phyloP scores from a whole-genome alignment of 2,113 vertebrate species.

The Miniopterus natalensis region DNA sequence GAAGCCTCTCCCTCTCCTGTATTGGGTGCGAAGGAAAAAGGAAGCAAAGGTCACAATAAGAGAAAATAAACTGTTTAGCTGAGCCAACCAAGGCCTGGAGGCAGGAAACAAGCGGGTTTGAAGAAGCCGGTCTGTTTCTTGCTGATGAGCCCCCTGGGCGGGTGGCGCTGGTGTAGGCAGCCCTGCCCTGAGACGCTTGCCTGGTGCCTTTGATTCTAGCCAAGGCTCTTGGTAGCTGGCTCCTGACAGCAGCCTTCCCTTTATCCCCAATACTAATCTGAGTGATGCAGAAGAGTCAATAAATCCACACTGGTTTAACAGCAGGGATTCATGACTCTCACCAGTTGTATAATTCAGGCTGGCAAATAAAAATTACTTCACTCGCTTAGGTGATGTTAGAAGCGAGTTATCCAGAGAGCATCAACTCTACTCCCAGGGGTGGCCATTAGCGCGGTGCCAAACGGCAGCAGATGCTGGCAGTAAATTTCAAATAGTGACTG shows the following conservation, averaged over 20 bases:
- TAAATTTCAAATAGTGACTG: constrained; percentile 1
- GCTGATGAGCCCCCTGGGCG: not conserved
- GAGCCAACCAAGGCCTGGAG: not conserved
- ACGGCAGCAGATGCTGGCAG: not conserved
- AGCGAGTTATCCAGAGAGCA: constrained; percentile 47
- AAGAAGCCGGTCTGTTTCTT: not conserved
- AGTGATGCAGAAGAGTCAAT: not conserved
- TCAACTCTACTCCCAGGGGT: not conserved
- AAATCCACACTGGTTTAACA: not conserved
- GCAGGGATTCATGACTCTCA: not conserved
- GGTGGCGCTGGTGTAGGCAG: not conserved
- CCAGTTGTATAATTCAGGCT: not conserved
- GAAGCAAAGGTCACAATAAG: not conserved
- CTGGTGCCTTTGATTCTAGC: not conserved
- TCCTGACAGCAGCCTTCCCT: not conserved
- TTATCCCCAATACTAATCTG: not conserved
- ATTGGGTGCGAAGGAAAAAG: not conserved
- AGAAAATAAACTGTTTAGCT: not conserved
- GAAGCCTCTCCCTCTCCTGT: not conserved
- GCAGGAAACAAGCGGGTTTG: not conserved
- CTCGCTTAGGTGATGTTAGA: constrained; percentile 40
- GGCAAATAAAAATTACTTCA: constrained; percentile 63
- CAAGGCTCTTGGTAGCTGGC: not conserved
- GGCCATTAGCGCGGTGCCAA: not conserved
- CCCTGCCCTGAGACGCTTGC: not conserved